Evolutionary conservation across 2,888 invertebrate species (phyloP), one percentile per base, ranked within the genome.

Genomic region (Elegia similella): DNA sequence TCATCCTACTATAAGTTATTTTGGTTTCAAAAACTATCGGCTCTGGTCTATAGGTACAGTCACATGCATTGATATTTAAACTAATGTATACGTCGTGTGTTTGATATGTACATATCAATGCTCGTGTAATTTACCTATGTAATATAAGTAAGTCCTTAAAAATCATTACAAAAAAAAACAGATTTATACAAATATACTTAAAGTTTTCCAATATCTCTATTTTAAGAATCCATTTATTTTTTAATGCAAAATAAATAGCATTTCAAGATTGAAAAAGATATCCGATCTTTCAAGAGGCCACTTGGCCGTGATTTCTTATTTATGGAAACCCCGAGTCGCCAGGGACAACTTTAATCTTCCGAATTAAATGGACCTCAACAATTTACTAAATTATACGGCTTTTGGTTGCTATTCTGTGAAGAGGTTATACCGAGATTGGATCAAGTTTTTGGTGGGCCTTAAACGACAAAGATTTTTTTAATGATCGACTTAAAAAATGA

Each of bases 291-390:
- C 15, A 42, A 42, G 53, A 52, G 42, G 13, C 30, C 53, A 54
- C 53, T 54, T 43, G 53, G 10, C 29, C 13, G n/a, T 47, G 56
- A 56, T 56, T 56, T 56, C 48, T 56, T 56, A 55, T 55, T 56
- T 56, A 47, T 29, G 29, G 23, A 42, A 42, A 48, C 42, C 32
- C 42, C n/a, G 52, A 54, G 44, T 53, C 48, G 10, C 43, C 55
- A 38, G 42, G 56, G 52, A 42, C 47, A 57, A 59, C 54, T 57
- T 55, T 52, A 55, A 59, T 59, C 52, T 55, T 17, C 16, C 34
- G 47, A 57, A 60, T 64, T 59, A 56, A 59, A 56, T 47, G 53
- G 44, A 56, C 46, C 43, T 55, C 44, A 32, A 12, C 53, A 55
- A 55, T 44, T 29, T 16, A 1, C 32, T 34, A 44, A 55, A 13